Evolutionary conservation across 1,140 invertebrate genomes (phyloP).

Genomic region (Ephestia elutella): DNA sequence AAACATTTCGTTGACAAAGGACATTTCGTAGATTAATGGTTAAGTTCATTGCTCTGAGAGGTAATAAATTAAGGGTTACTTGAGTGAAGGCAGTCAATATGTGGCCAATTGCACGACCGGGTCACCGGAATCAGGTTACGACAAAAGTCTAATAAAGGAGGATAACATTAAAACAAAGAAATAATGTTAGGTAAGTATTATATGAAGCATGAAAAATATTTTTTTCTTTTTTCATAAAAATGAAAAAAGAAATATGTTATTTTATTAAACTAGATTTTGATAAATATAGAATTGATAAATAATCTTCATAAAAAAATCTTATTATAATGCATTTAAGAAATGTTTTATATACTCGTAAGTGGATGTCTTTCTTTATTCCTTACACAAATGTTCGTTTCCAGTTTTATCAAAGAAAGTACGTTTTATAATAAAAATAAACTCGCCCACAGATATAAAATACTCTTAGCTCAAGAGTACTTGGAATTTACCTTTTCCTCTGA

Average conservation of each 20-base stretch:
- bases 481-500: too few relatives aligned
- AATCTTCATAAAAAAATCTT: too few relatives aligned
- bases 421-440: conserved; percentile 1
- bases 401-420: background rate
- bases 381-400: background rate
- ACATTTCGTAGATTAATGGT: background rate
- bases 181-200: background rate
- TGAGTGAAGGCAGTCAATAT: background rate
- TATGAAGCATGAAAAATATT: too few relatives aligned
- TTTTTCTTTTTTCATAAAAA: too few relatives aligned
- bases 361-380: background rate
- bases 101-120: background rate
- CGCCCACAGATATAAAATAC: background rate
- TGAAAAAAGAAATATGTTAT: too few relatives aligned
- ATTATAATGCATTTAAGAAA: too few relatives aligned
- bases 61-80: conserved; percentile 1
- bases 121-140: background rate
- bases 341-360: background rate
- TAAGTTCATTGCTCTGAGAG: background rate
- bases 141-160: background rate
- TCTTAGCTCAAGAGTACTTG: background rate
- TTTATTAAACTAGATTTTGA: too few relatives aligned
- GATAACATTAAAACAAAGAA: background rate
- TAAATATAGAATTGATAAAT: too few relatives aligned
- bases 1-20: background rate